Evolutionary conservation across 2,113 vertebrate species (phyloP), one percentile per base, ranked within the genome.

Genomic region (Aspidoscelis tigris): DNA sequence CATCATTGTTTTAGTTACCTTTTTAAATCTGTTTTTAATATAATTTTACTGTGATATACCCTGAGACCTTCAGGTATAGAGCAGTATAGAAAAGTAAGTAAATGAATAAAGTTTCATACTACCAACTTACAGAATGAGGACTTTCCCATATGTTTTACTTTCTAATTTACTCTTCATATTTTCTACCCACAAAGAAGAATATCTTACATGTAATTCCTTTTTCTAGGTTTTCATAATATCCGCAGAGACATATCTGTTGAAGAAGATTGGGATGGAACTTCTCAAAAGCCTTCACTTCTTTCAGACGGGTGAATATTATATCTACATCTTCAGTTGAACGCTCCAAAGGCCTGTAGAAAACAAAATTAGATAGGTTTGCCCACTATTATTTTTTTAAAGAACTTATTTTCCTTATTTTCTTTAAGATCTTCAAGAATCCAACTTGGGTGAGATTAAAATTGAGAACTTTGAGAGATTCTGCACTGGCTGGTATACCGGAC

Each of bases 301-400:
- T 98, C 87, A 99, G 96, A 41, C 97, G 95, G 5, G 97, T 96
- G 93, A 99, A 96, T 90, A 99, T 99, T 87, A 99, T 98, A 93
- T 99, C 98, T 77, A 99, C 96, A 93, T 99, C 98, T 93, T 99
- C 98, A 83, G 97, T 97, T 1, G 98, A 98, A 75, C 99, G 98
- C 87, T 99, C 98, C 80, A 97, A 91, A 3, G 98, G 99, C 87
- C 99, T 99, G 87, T 20, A 94, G 2, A 61, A 72, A 78, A 89
- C 64, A 91, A 91, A 69, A 89, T 84, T 80, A 33, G 47, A 75
- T 58, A 20, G 18, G 47, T 61, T 61, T 61, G 7, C 12, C n/a
- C 18, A 11, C 90, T 58, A 16, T 58, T 58, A 14, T 61, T 61
- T 86, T 73, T 75, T 69, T 69, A 88, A 24, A 88, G 26, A 8